Percentiles rank a stretch among this genome's conserved stretches.
Conservation (phyloP, 2,797 vertebrate species). For the Heteromormyrus szaboi region DNA sequence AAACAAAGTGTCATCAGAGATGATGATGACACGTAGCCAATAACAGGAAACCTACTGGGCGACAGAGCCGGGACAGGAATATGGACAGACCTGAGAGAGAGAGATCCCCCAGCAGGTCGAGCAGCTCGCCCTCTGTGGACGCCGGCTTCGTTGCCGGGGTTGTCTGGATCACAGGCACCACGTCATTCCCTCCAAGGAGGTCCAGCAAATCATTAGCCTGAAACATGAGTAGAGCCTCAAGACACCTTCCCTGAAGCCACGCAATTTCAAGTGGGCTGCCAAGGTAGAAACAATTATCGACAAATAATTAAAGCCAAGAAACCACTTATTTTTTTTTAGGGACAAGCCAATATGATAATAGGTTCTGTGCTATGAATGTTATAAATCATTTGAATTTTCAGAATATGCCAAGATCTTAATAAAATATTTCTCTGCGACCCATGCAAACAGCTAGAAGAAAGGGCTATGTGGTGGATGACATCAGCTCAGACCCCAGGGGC, state of each 20-base stretch:
- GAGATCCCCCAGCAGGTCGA: conserved; percentile 90
- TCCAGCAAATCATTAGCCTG: conserved; percentile 96
- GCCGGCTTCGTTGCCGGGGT: conserved; percentile 77
- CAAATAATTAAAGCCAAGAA: not conserved
- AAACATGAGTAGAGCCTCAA: conserved; percentile 21
- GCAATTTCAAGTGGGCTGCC: not conserved
- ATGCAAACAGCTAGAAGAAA: not conserved
- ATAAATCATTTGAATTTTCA: not conserved
- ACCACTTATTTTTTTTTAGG: not conserved
- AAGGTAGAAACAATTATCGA: not conserved
- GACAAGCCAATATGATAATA: not conserved
- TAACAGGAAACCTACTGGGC: not conserved
- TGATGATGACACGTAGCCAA: not conserved
- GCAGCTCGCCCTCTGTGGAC: conserved; percentile 87
- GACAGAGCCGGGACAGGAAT: not conserved
- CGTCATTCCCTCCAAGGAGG: conserved; percentile 83
- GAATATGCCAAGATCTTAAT: not conserved
- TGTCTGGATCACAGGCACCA: conserved; percentile 85
- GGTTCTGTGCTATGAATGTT: not conserved
- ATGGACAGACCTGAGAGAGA: conserved; percentile 74
- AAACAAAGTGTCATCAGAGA: not conserved
- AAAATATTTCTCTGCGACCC: not conserved
- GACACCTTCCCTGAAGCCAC: not conserved
- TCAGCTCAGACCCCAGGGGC: not conserved
- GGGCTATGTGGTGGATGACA: not conserved